A percentile compares a stretch with the other conserved stretches of the same genome.
Conservation (phyloP, 2,797 vertebrate genomes). For the Cercopithecus hamlyni region DNA sequence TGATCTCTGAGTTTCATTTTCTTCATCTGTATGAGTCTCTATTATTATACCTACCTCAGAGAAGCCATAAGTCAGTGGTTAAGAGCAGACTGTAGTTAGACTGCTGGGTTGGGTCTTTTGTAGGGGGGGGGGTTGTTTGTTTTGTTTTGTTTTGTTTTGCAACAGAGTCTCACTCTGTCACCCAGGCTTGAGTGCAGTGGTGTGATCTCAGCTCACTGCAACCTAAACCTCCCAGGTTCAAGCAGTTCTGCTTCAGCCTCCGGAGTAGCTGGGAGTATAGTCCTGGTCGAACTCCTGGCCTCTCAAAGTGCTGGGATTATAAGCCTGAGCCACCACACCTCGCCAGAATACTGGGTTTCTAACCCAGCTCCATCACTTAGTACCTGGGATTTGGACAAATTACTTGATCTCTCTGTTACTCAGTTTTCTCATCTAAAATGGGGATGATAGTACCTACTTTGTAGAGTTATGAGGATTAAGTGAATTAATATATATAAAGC, state of each 20-base stretch:
- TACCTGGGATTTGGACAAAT: not conserved
- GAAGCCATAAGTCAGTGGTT: not conserved
- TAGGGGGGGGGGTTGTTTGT: too few species aligned
- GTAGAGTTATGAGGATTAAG: not conserved
- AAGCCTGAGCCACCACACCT: too few species aligned
- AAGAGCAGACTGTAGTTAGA: not conserved
- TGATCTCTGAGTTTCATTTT: constrained; percentile 21
- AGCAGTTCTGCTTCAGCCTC: too few species aligned
- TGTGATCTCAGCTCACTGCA: too few species aligned
- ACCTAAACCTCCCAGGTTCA: too few species aligned
- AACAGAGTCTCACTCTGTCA: too few species aligned
- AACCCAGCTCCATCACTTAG: not conserved
- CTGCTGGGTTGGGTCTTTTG: not conserved
- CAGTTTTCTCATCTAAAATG: not conserved
- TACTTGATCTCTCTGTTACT: not conserved
- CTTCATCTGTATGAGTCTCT: not conserved
- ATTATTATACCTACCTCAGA: not conserved
- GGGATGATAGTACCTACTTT: not conserved
- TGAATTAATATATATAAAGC: not conserved
- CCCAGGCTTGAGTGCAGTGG: too few species aligned
- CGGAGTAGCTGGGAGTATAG: too few species aligned
- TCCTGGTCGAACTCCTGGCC: too few species aligned
- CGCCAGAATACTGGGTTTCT: not conserved
- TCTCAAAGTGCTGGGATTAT: too few species aligned
- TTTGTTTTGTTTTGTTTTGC: too few species aligned